phyloP scores from a whole-genome alignment of 1,140 invertebrate species.

The Zaprionus africanus region DNA sequence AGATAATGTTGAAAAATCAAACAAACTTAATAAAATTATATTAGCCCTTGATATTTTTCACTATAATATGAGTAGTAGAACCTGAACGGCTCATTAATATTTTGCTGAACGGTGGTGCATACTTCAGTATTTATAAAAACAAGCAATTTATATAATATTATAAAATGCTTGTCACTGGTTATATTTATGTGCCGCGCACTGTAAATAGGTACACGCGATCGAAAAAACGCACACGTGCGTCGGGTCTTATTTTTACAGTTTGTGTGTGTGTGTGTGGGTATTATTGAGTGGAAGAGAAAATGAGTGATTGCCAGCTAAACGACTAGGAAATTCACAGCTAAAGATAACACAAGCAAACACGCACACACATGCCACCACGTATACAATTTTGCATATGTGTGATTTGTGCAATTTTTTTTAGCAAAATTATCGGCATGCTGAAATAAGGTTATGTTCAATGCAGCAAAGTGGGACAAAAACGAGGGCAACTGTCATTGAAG shows the following conservation, averaged over 20 bases:
- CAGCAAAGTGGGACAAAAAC: conserved; percentile 55
- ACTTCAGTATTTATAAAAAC: not conserved
- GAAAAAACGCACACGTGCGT: conserved; percentile 29
- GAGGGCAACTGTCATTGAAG: conserved; percentile 30
- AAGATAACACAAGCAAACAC: conserved; percentile 10
- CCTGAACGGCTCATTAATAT: too few relatives aligned
- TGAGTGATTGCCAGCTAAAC: conserved; percentile 7
- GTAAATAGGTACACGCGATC: conserved; percentile 23
- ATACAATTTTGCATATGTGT: conserved; percentile 4
- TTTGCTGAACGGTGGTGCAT: not conserved
- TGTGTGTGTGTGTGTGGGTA: not conserved
- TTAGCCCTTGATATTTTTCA: too few relatives aligned
- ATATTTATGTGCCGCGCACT: not conserved
- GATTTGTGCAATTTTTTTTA: conserved; percentile 1
- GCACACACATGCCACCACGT: conserved; percentile 5
- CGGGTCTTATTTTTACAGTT: too few relatives aligned
- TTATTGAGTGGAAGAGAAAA: conserved; percentile 1
- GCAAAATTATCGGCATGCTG: not conserved
- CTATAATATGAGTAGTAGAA: too few relatives aligned
- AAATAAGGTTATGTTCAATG: conserved; percentile 61
- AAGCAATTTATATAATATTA: not conserved
- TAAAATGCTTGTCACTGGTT: not conserved
- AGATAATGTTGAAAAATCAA: too few relatives aligned
- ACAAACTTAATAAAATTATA: too few relatives aligned
- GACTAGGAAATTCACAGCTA: conserved; percentile 20